Conservation (phyloP, 2,888 invertebrate species). For the Caenorhabditis imperialis region DNA sequence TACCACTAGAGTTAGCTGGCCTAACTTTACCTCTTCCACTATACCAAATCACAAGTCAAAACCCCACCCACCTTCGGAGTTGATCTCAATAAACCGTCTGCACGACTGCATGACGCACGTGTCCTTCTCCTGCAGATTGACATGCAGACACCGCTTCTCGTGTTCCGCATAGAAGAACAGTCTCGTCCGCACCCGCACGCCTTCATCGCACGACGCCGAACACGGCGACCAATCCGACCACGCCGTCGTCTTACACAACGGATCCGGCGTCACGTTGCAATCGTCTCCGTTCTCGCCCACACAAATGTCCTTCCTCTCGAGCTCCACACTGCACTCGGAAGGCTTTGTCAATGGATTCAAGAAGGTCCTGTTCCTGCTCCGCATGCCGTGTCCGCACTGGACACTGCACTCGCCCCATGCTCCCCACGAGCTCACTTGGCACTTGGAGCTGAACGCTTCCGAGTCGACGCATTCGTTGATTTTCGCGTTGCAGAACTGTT, state of each 20-base stretch:
- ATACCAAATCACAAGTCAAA: too few species aligned
- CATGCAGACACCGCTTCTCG: conserved; percentile 66
- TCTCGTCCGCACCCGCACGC: conserved; percentile 82
- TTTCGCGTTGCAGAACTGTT: conserved; percentile 81
- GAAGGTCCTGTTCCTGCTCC: conserved; percentile 83
- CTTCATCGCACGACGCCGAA: conserved; percentile 80
- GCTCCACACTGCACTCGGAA: conserved; percentile 83
- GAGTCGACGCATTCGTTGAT: conserved; percentile 77
- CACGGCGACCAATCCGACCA: conserved; percentile 80
- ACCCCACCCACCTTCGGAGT: conserved; percentile 73
- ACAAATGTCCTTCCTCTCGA: conserved; percentile 89
- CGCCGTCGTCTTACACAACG: conserved; percentile 76
- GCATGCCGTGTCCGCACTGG: conserved; percentile 89
- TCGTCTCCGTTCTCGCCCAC: conserved; percentile 77
- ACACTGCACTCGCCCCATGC: conserved; percentile 88
- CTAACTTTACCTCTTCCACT: too few species aligned
- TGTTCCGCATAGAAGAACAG: conserved; percentile 78
- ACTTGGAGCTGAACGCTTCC: conserved; percentile 80
- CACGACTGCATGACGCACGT: conserved; percentile 75
- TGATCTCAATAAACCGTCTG: conserved; percentile 69
- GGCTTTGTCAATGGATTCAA: conserved; percentile 50
- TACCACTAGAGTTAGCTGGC: too few species aligned
- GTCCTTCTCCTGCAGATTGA: conserved; percentile 77
- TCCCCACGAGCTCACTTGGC: conserved; percentile 86
- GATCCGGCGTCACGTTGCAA: conserved; percentile 76